Conservation (phyloP, 2,888 invertebrate species). For the Cephus pygmeus region DNA sequence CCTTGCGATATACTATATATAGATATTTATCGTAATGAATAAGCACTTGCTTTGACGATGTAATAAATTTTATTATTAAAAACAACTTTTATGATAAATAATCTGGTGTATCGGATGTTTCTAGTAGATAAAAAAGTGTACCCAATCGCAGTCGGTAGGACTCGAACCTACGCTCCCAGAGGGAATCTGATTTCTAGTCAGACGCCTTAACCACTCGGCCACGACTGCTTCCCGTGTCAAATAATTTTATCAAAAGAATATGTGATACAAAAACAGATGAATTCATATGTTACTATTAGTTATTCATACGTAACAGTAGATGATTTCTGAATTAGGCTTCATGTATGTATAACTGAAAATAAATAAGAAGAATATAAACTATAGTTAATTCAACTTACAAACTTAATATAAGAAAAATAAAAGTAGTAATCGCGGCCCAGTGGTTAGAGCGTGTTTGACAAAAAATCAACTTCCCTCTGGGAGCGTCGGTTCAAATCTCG, state of each 20-base stretch:
- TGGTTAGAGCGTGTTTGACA: conserved; percentile 91
- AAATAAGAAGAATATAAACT: no score
- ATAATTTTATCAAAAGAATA: no score
- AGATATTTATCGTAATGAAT: no score
- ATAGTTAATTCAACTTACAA: no score
- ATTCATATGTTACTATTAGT: no score
- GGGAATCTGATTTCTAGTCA: conserved; percentile 92
- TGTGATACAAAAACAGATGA: no score
- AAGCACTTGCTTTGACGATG: not conserved
- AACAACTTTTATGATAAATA: not conserved
- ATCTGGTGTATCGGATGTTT: not conserved
- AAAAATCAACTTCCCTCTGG: conserved; percentile 91
- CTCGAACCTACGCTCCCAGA: conserved; percentile 92
- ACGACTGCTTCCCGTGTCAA: conserved; percentile 72
- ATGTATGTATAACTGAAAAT: no score
- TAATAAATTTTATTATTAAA: not conserved
- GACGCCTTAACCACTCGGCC: conserved; percentile 91
- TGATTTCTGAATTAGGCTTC: no score
- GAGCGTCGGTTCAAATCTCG: conserved; percentile 92
- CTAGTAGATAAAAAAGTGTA: not conserved
- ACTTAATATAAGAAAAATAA: no score
- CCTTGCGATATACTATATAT: not conserved
- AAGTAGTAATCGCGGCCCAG: conserved; percentile 83
- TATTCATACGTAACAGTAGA: no score
- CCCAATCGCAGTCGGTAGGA: conserved; percentile 82